Base-by-base conservation (phyloP, 2,888 invertebrate genomes). In the Thecocarcelia acutangulata region DNA sequence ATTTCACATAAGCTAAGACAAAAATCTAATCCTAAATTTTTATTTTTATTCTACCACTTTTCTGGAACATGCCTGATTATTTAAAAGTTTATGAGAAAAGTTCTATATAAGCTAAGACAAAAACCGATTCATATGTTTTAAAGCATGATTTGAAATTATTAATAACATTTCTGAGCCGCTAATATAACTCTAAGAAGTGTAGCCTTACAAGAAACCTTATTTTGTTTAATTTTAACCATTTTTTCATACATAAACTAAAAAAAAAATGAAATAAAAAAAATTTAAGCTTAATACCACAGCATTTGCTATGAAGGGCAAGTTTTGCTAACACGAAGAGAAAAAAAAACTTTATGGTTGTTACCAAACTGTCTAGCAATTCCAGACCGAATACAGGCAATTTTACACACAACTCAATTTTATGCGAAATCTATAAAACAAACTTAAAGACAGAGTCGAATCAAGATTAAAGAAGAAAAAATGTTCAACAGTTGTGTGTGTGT, bases 341-440 rank as follows among this genome's bases (percentile, higher is more conserved):
- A 46, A 37, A 19, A 44, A 9, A 21, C 17, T 48, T 46, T 9
- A 64, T 64, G 44, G 59, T 28, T 82, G 83, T 82, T 79, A 74
- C 83, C 84, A 84, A 83, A 83, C 69, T 80, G 84, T 83, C 83
- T 83, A 80, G 81, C 81, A 73, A 66, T 56, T 68, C 50, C 50
- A 52, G 48, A 37, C 24, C 15, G 54, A 74, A 44, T 44, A 28
- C 17, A 70, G 64, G 63, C 56, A 76, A 83, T 80, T 83, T 83
- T 66, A 80, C 75, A 79, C 77, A 80, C 80, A 58, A 72, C 52
- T 72, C 52, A 72, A 64, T 78, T 72, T 52, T 59, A 37, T 44
- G 52, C 37, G 37, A 24, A 64, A 56, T 28, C 44, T 42, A 56
- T 69, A 61, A 48, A 54, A 79, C 15, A 42, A 17, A 58, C 21